Base-by-base conservation (phyloP, 2,888 invertebrate species). In the Ophion obscuratus region DNA sequence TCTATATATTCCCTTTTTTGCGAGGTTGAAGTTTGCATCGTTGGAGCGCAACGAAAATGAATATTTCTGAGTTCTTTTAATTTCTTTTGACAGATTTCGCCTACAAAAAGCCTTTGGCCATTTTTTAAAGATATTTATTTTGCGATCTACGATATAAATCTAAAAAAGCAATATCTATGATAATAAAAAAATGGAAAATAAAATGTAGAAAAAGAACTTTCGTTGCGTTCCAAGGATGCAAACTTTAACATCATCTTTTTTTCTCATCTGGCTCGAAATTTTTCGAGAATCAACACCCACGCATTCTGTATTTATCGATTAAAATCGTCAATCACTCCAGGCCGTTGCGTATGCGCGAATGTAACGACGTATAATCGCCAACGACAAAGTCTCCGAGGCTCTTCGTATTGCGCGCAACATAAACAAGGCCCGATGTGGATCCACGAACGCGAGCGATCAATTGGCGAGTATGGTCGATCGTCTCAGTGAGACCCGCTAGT, bases 401-500 rank as follows among this genome's bases (percentile, higher is more conserved):
- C 53, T 44, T 71, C 68, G 24, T 85, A 77, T 67, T 77, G 75
- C 83, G 83, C 80, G 73, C 36, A 24, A 83, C 79, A 80, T 77
- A 83, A 86, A 86, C 59, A 73, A 81, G 83, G 57, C 3, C 17
- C n/a, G 80, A 83, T 76, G 71, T 47, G 71, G 59, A 57, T 68
- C 57, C 36, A 66, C 57, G 67, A 67, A 57, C 20, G 61, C 31
- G 73, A 83, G 80, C 68, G 76, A 83, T 83, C 83, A 81, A 86
- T 83, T 81, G 68, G 80, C 11, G 73, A 47, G 83, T 83, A 81
- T 74, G 40, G 61, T 76, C 80, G 81, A 74, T 81, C 83, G 62
- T 57, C 70, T 53, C 68, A 47, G 59, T 57, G 40, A 61, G 61
- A n/a, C 57, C 27, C 31, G 27, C 27, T 53, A n/a, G 57, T 70